Percentiles rank a stretch among this genome's conserved stretches.
Evolutionary conservation across 2,113 vertebrate species (phyloP).

Genomic region (Tragelaphus imberbis): DNA sequence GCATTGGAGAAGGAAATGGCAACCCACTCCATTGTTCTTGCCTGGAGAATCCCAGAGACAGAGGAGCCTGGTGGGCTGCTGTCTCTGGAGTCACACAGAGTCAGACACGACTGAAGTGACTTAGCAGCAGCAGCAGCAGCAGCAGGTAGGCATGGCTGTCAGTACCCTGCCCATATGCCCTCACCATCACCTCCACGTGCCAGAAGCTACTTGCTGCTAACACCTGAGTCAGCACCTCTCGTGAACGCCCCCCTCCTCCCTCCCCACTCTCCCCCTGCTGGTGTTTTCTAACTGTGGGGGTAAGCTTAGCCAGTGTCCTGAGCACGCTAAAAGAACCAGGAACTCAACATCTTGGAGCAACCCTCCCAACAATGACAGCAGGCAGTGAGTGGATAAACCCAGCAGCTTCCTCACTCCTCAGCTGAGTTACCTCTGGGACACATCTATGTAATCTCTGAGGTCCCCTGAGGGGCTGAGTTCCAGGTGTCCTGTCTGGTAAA

Average conservation of each 20-base stretch:
- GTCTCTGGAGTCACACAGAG: too few species aligned
- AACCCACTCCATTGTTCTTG: too few species aligned
- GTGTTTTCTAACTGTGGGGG: neutral
- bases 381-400: neutral
- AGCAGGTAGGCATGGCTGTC: neutral
- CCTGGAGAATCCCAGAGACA: too few species aligned
- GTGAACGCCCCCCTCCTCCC: accelerated
- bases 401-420: neutral
- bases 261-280: neutral
- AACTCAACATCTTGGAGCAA: neutral
- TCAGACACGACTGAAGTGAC: too few species aligned
- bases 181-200: neutral
- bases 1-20: too few species aligned
- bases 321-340: neutral
- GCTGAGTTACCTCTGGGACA: neutral
- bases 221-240: neutral
- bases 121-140: too few species aligned
- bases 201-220: neutral
- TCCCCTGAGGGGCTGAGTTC: neutral
- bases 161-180: neutral
- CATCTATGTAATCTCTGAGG: neutral
- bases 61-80: too few species aligned
- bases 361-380: neutral
- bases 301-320: neutral
- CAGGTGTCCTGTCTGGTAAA: too few species aligned